A percentile compares a stretch with the other conserved stretches of the same genome.
phyloP scores from a whole-genome alignment of 2,797 vertebrate genomes.

The Anas capensis region DNA sequence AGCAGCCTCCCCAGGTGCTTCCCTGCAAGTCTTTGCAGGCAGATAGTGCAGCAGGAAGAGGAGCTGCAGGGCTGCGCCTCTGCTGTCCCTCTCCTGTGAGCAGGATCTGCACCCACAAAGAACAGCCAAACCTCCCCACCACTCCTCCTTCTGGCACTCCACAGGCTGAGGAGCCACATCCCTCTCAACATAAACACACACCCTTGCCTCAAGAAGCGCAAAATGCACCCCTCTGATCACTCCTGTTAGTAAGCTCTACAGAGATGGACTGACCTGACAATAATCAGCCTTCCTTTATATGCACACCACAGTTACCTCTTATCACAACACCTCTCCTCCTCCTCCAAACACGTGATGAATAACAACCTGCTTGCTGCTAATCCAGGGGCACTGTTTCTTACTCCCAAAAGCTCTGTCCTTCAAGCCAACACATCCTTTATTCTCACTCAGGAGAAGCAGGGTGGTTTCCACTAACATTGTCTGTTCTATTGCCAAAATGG shows the following conservation, averaged over 20 bases:
- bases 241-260: fast-evolving
- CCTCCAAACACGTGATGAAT: not conserved
- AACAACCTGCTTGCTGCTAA: not conserved
- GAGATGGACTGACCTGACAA: not conserved
- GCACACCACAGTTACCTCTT: not conserved
- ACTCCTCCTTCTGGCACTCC: not conserved
- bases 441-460: not conserved
- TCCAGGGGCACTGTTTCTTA: not conserved
- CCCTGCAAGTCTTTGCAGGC: not conserved
- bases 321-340: not conserved
- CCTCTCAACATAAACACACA: fast-evolving
- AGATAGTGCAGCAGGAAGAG: not conserved
- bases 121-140: not conserved
- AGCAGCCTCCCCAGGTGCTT: not conserved
- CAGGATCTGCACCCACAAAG: not conserved
- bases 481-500: not conserved
- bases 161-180: not conserved
- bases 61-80: fast-evolving
- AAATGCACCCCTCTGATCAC: not conserved
- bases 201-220: not conserved
- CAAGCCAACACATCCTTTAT: not conserved
- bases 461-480: not conserved
- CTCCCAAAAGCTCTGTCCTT: not conserved
- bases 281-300: not conserved
- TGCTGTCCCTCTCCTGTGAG: not conserved